Evolutionary conservation across 2,888 invertebrate genomes (phyloP), one percentile per base, ranked within the genome.

Genomic region (Dione juno): DNA sequence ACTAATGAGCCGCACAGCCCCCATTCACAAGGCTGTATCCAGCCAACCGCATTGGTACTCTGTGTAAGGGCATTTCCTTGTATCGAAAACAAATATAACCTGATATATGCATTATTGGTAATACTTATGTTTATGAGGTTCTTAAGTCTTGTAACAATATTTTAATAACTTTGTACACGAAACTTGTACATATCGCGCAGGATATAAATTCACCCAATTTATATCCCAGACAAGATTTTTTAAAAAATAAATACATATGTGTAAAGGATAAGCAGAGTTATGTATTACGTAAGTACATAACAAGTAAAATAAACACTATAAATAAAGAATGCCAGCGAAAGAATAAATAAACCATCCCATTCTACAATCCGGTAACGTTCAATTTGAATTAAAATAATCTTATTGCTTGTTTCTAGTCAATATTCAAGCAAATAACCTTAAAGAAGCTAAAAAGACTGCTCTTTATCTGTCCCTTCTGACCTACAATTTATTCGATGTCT

Each of bases 401-500:
- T 40, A 57, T 61, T 57, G 52, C 45, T 73, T 66, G 66, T 66
- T 63, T 71, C 52, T 65, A 70, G 73, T 88, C 87, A 87, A 87
- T 88, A 89, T 85, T 84, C 83, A 75, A 83, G 83, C 77, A 84
- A 89, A 89, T 86, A 88, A 88, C 83, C 87, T 83, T 81, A 86
- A 86, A 85, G 83, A 84, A 86, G 81, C 82, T 78, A 79, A 80
- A 82, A 83, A 88, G 88, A 82, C 84, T 82, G 81, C 85, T 84
- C 82, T 91, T 92, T 91, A 91, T 92, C 89, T 91, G 89, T 92
- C 91, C 92, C 90, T 89, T 89, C 88, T 89, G 92, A 91, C 92
- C 90, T 88, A 92, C 90, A 90, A 91, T 92, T 91, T 90, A 91
- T 90, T 90, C 88, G 87, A 88, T 88, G 89, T 86, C 88, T 91